A percentile compares a stretch with the other conserved stretches of the same genome.
Evolutionary conservation across 2,113 vertebrate species (phyloP).

Genomic region (Rhinolophus sinicus): DNA sequence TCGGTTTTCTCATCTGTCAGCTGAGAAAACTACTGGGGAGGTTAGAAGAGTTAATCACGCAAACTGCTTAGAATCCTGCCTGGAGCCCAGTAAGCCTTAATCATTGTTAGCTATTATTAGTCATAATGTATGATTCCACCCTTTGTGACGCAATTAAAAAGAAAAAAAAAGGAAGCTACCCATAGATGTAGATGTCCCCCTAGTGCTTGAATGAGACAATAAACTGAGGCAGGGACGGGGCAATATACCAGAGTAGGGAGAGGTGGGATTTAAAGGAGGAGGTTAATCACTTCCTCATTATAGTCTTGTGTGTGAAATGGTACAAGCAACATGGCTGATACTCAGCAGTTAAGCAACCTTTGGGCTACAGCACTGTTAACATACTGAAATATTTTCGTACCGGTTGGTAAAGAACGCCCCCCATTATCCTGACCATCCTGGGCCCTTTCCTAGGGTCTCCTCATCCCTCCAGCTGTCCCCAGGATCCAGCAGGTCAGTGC

Average conservation of each 20-base stretch:
- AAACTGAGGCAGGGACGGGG: not conserved
- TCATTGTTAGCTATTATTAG: not conserved
- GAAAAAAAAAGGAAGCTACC: not conserved
- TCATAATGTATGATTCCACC: not conserved
- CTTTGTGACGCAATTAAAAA: not conserved
- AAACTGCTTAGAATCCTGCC: not conserved
- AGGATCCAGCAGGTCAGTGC: not conserved
- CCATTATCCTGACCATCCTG: not conserved
- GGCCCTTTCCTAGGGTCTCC: not conserved
- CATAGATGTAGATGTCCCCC: not conserved
- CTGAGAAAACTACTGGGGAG: not conserved
- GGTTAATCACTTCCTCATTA: not conserved
- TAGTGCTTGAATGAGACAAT: not conserved
- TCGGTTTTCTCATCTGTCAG: constrained; percentile 22
- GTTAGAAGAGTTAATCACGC: not conserved
- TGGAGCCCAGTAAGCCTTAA: not conserved
- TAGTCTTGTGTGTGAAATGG: not conserved
- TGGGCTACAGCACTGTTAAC: not conserved
- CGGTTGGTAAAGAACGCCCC: not conserved
- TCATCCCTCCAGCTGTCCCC: not conserved
- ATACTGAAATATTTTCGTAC: not conserved
- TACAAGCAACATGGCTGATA: not conserved
- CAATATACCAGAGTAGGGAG: not conserved
- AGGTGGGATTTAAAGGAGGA: not conserved
- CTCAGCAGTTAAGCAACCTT: not conserved